Conservation (phyloP, 2,797 vertebrate genomes). For the Diplodus puntazzo region DNA sequence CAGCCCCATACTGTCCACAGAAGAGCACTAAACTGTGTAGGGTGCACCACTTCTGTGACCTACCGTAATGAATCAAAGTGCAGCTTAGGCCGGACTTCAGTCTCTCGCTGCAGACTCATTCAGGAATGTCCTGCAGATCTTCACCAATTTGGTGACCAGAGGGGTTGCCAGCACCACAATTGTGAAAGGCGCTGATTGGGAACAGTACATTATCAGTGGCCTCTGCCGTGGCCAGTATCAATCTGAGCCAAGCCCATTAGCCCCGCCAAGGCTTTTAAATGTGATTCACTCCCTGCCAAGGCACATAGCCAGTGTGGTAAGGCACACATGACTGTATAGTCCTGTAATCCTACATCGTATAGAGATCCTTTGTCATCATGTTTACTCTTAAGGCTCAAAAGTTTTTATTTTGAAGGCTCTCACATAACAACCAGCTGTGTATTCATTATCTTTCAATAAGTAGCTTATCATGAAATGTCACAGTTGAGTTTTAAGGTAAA, state of each 20-base stretch:
- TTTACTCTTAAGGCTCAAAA: background rate
- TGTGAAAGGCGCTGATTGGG: slow-evolving; percentile 18
- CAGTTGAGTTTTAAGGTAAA: no score
- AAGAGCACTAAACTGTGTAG: background rate
- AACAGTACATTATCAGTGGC: slow-evolving; percentile 3
- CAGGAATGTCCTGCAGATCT: slow-evolving; percentile 24
- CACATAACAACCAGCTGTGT: background rate
- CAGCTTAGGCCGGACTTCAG: slow-evolving; percentile 26
- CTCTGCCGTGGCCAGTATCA: background rate
- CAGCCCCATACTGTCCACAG: background rate
- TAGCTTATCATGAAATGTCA: background rate
- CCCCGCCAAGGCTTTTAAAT: slow-evolving; percentile 12
- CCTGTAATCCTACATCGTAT: background rate
- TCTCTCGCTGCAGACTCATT: slow-evolving; percentile 29
- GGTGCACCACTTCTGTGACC: background rate
- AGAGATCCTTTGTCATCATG: background rate
- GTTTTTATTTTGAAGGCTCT: background rate
- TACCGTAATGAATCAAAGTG: slow-evolving; percentile 41
- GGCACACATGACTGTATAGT: background rate
- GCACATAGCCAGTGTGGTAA: background rate
- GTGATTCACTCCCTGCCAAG: background rate
- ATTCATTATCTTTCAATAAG: background rate
- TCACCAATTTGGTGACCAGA: slow-evolving; percentile 17
- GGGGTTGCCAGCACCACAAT: background rate
- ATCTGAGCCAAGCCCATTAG: background rate